Evolutionary conservation across 2,113 vertebrate species (phyloP).

Genomic region (Parotia lawesii): DNA sequence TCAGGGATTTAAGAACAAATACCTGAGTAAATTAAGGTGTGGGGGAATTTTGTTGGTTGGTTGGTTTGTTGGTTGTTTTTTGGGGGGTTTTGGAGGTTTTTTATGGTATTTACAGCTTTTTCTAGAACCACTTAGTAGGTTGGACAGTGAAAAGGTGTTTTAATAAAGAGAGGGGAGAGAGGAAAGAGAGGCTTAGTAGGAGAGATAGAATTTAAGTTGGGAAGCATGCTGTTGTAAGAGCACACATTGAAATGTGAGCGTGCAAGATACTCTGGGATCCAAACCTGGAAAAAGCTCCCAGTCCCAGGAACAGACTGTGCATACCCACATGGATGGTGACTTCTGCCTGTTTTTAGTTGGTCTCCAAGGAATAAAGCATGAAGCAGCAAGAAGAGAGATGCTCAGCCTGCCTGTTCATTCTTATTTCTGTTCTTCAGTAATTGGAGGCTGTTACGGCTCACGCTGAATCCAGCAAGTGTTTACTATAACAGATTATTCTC

Average conservation of each 20-base stretch:
- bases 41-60: not conserved
- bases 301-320: not conserved
- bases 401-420: not conserved
- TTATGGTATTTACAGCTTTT: not conserved
- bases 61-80: not conserved
- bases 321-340: not conserved
- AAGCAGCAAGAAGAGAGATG: not conserved
- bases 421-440: not conserved
- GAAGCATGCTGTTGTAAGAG: not conserved
- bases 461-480: not conserved
- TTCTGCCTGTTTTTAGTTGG: not conserved
- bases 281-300: not conserved
- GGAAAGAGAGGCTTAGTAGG: not conserved
- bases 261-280: not conserved
- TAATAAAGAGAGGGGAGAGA: not conserved
- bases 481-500: not conserved
- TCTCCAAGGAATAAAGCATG: not conserved
- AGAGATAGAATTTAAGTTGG: not conserved
- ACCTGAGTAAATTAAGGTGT: not conserved
- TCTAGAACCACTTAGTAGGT: not conserved
- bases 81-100: no score
- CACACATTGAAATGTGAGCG: rapidly evolving
- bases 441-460: not conserved
- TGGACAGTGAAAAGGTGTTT: not conserved
- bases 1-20: not conserved